A percentile compares a stretch with the other conserved stretches of the same genome.
Evolutionary conservation across 2,888 invertebrate genomes (phyloP).

Genomic region (Chalcis sispes): DNA sequence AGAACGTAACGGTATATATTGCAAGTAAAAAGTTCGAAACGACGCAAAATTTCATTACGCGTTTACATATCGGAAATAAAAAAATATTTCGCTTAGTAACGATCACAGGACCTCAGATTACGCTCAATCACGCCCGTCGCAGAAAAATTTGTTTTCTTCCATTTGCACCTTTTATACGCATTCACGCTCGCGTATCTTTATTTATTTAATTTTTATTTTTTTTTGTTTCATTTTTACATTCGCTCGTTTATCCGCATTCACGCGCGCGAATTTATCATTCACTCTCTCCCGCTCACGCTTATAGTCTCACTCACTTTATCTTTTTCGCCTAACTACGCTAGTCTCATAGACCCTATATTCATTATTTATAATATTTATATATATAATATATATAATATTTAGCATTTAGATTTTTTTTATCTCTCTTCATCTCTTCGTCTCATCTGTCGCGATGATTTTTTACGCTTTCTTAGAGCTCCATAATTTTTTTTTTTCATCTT

Average conservation of each 20-base stretch:
- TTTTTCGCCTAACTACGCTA: constrained; percentile 72
- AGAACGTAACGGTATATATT: constrained; percentile 76
- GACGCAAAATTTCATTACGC: constrained; percentile 69
- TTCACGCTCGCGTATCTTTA: constrained; percentile 48
- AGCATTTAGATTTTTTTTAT: constrained; percentile 74
- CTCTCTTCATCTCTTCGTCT: constrained; percentile 62
- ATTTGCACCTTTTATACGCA: constrained; percentile 59
- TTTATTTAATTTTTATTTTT: too few species aligned
- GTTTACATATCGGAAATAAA: constrained; percentile 74
- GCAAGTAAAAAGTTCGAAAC: constrained; percentile 75
- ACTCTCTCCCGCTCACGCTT: constrained; percentile 37
- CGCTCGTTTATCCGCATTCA: constrained; percentile 40
- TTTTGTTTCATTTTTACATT: constrained; percentile 35
- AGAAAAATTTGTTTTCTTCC: constrained; percentile 59
- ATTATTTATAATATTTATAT: constrained; percentile 76
- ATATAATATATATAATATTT: constrained; percentile 74
- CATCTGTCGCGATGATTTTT: constrained; percentile 65
- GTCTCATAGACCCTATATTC: constrained; percentile 74
- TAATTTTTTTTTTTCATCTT: constrained; percentile 57
- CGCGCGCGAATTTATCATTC: constrained; percentile 47
- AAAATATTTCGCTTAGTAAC: constrained; percentile 76
- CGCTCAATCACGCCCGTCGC: constrained; percentile 71
- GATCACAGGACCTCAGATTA: constrained; percentile 77
- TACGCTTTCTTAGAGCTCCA: constrained; percentile 61
- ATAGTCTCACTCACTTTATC: constrained; percentile 62